phyloP scores from a whole-genome alignment of 2,888 invertebrate genomes.

The Steromphala cineraria region DNA sequence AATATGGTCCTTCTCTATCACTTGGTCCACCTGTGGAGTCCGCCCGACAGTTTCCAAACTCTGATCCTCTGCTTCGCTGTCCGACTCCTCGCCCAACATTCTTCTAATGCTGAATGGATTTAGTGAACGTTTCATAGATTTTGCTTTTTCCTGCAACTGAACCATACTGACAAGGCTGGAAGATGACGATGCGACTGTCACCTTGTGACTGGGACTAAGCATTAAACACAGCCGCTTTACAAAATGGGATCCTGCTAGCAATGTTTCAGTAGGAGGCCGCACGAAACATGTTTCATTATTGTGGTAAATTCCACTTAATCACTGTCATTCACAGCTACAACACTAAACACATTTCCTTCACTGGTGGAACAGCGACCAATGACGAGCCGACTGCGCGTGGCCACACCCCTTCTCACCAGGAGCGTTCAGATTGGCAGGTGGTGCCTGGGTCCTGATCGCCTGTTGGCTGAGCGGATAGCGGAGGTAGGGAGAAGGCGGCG shows the following conservation, averaged over 20 bases:
- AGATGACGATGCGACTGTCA: neutral
- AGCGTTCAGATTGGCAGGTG: neutral
- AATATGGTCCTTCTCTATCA: neutral
- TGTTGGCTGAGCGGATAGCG: too few species aligned
- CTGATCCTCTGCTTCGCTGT: conserved; percentile 26
- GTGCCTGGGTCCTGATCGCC: neutral
- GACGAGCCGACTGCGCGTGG: neutral
- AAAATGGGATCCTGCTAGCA: neutral
- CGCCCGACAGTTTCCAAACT: neutral
- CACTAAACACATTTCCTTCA: neutral
- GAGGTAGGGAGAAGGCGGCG: too few species aligned
- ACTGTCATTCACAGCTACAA: conserved; percentile 3
- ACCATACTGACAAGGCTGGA: conserved; percentile 24
- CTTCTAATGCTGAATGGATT: conserved; percentile 64
- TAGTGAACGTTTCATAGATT: conserved; percentile 25
- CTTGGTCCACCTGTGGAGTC: neutral
- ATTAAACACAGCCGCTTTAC: neutral
- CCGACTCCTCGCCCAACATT: conserved; percentile 58
- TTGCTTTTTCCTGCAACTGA: conserved; percentile 27
- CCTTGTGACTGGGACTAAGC: neutral
- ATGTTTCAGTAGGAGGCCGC: conserved; percentile 7
- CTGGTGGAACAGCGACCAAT: neutral
- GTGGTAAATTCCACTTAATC: conserved; percentile 17
- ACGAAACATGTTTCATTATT: conserved; percentile 18
- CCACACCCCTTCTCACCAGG: neutral